phyloP scores from a whole-genome alignment of 2,113 vertebrate genomes.

The Fregetta grallaria region DNA sequence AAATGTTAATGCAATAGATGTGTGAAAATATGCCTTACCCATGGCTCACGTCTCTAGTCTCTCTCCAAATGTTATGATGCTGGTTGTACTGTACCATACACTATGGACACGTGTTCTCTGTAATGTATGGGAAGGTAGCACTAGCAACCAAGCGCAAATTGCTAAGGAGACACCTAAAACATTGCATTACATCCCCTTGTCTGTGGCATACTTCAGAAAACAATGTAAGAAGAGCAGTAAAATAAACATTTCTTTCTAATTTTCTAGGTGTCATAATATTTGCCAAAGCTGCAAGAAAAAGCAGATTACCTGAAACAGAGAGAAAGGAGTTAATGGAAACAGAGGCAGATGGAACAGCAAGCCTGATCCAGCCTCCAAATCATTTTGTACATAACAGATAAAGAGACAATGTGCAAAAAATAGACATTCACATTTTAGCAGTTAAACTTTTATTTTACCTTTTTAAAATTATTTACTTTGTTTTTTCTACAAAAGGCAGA shows the following conservation, averaged over 20 bases:
- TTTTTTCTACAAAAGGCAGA: conserved; percentile 82
- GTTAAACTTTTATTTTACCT: conserved; percentile 80
- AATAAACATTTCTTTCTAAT: conserved; percentile 60
- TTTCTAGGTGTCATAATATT: conserved; percentile 69
- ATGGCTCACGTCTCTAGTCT: conserved; percentile 16
- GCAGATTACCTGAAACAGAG: conserved; percentile 75
- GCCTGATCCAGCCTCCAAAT: conserved; percentile 59
- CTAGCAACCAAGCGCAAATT: conserved; percentile 40
- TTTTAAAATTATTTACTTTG: conserved; percentile 79
- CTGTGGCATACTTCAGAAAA: conserved; percentile 68
- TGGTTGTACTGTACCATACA: conserved; percentile 34
- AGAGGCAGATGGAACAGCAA: conserved; percentile 42
- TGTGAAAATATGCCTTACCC: background rate
- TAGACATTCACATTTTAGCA: conserved; percentile 86
- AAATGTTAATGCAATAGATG: background rate
- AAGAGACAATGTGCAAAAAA: conserved; percentile 83
- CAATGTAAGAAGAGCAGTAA: conserved; percentile 58
- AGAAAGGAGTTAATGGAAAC: conserved; percentile 66
- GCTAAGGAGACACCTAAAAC: conserved; percentile 55
- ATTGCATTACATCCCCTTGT: conserved; percentile 57
- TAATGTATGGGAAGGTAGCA: conserved; percentile 34
- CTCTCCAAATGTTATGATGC: background rate
- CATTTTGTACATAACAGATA: conserved; percentile 76
- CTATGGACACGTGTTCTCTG: conserved; percentile 17
- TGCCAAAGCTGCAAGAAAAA: conserved; percentile 69